These are phyloP conservation scores for Drosophila paulistorum DNA, from an alignment of 1,140 invertebrate genomes.

Conservation along the genomic window DNA sequence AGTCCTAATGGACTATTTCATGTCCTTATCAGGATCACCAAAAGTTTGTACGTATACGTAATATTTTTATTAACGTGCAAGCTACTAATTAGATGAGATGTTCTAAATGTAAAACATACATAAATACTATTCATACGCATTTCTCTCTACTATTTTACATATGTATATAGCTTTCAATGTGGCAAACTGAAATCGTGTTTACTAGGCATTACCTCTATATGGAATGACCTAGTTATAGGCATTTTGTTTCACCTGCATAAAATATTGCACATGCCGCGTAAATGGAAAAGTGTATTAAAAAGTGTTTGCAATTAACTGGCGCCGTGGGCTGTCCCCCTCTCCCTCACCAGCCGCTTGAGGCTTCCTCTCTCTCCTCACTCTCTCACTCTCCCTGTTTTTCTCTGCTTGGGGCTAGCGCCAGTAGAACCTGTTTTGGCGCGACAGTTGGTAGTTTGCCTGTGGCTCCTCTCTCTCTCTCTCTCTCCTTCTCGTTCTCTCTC, in stretches of 20 bases:
- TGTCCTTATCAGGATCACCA: too few species aligned
- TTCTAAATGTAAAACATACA: too few species aligned
- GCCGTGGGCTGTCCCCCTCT: conserved; percentile 64
- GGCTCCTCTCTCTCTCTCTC: conserved; percentile 17
- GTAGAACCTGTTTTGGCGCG: conserved; percentile 76
- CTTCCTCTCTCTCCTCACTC: conserved; percentile 11
- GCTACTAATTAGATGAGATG: too few species aligned
- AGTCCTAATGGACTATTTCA: too few species aligned
- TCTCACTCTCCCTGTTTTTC: neutral
- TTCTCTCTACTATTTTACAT: neutral
- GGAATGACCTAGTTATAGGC: neutral
- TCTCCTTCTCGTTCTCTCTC: neutral
- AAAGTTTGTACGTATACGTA: too few species aligned
- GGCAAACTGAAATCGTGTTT: too few species aligned
- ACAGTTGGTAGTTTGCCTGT: conserved; percentile 26
- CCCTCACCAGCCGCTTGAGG: conserved; percentile 1
- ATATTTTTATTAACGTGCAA: too few species aligned
- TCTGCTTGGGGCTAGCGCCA: conserved; percentile 49
- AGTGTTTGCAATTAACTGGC: conserved; percentile 81
- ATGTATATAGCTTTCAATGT: neutral
- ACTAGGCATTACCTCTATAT: conserved; percentile 1
- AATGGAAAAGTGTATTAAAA: conserved; percentile 46
- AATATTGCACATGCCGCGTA: neutral
- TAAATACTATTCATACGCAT: neutral
- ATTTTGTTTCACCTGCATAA: neutral